A percentile compares a stretch with the other conserved stretches of the same genome.
Evolutionary conservation across 2,797 vertebrate species (phyloP).

Genomic region (Acipenser transmontanus): DNA sequence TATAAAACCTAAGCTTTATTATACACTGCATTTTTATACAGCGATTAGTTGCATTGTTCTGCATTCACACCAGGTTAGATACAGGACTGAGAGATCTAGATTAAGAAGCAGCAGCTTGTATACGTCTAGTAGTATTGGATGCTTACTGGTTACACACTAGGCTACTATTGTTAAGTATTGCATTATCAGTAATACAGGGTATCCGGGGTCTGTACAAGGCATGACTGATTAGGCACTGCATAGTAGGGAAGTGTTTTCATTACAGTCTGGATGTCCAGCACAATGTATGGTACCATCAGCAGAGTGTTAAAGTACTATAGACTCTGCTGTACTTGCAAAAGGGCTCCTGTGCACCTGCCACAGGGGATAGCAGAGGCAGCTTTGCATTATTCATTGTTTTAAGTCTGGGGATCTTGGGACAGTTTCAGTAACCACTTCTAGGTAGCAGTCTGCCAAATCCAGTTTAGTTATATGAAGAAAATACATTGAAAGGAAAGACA

Average conservation of each 20-base stretch:
- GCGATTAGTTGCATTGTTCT: conserved; percentile 51
- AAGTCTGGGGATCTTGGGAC: no score
- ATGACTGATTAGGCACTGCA: conserved; percentile 26
- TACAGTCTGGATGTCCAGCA: no score
- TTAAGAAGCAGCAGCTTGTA: conserved; percentile 36
- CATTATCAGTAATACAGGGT: conserved; percentile 22
- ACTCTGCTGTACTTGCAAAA: no score
- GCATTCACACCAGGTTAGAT: conserved; percentile 47
- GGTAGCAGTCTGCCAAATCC: no score
- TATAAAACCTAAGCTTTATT: conserved; percentile 49
- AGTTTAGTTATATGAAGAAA: no score
- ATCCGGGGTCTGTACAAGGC: conserved; percentile 24
- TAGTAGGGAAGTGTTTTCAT: neutral
- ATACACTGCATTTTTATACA: conserved; percentile 46
- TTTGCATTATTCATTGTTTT: no score
- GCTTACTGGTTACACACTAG: conserved; percentile 26
- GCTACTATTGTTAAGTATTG: conserved; percentile 33
- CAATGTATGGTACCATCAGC: no score
- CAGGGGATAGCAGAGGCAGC: no score
- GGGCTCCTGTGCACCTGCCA: no score
- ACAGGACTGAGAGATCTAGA: conserved; percentile 38
- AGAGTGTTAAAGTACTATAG: no score
- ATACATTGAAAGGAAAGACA: no score
- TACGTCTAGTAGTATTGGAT: conserved; percentile 42
- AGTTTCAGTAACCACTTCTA: no score